A percentile compares a stretch with the other conserved stretches of the same genome.
These are phyloP conservation scores for Corythaixoides concolor DNA, from an alignment of 2,113 vertebrate species.

Conservation along the genomic window DNA sequence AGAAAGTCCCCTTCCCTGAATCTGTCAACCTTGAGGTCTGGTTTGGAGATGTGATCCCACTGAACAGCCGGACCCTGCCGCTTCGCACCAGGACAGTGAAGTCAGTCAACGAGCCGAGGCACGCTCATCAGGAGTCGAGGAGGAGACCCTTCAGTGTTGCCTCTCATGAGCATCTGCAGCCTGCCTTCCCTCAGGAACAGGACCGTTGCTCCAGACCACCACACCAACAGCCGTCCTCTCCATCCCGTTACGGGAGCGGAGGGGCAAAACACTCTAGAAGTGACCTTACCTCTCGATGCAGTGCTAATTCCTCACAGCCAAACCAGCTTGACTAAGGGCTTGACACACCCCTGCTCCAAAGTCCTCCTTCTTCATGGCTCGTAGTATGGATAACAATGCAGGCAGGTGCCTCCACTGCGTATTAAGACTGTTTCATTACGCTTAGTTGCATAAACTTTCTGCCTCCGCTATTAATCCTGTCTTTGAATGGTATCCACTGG, in stretches of 20 bases:
- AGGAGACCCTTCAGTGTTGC: constrained; percentile 26
- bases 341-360: constrained; percentile 29
- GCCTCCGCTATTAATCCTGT: background rate
- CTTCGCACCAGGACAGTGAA: background rate
- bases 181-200: constrained; percentile 53
- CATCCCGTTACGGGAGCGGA: accelerated
- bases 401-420: background rate
- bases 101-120: background rate
- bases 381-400: background rate
- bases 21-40: background rate
- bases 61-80: background rate
- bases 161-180: constrained; percentile 17
- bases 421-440: background rate
- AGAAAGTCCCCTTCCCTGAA: background rate
- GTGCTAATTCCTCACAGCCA: constrained; percentile 64
- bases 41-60: background rate
- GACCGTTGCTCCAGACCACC: constrained; percentile 33
- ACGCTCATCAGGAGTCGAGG: background rate
- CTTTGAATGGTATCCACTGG: background rate
- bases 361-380: constrained; percentile 6
- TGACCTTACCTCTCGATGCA: constrained; percentile 64
- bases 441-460: background rate
- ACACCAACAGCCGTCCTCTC: constrained; percentile 45
- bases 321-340: constrained; percentile 69
- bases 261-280: constrained; percentile 61